Percentiles rank a stretch among this genome's conserved stretches.
phyloP scores from a whole-genome alignment of 2,888 invertebrate genomes.

The Pristionchus mayeri region DNA sequence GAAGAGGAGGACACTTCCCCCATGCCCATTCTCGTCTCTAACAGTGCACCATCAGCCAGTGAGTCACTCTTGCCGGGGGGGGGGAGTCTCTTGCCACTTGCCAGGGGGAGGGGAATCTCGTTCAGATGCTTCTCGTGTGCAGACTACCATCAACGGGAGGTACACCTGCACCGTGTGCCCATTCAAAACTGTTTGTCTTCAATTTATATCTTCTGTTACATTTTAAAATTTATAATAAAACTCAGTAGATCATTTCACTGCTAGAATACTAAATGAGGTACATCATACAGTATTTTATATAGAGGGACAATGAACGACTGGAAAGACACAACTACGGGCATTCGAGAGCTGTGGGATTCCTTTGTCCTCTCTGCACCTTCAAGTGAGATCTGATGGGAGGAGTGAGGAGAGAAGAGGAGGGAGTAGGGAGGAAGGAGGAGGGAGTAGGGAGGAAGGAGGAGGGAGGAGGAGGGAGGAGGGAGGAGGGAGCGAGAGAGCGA shows the following conservation, averaged over 20 bases:
- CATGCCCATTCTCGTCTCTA: neutral
- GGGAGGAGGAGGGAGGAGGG: neutral
- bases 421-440: neutral
- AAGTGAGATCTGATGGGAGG: slow-evolving; percentile 15
- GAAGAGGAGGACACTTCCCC: neutral
- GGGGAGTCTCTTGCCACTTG: no score
- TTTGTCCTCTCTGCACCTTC: slow-evolving; percentile 44
- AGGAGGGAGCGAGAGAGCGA: no score
- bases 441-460: neutral
- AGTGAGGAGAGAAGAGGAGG: neutral
- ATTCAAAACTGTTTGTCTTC: no score
- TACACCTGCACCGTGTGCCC: slow-evolving; percentile 38
- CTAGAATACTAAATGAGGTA: no score
- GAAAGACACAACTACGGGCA: slow-evolving; percentile 16
- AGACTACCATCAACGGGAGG: neutral
- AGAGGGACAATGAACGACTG: slow-evolving; percentile 35
- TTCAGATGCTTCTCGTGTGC: neutral
- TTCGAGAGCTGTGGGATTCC: neutral
- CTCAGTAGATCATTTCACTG: no score
- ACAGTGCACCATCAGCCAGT: neutral
- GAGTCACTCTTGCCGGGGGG: neutral
- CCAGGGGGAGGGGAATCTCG: neutral
- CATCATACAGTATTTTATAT: no score
- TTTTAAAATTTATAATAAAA: no score
- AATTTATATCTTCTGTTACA: no score